Percentiles rank a stretch among this genome's conserved stretches.
Conservation (phyloP, 2,113 vertebrate species). For the Halcyon senegalensis region DNA sequence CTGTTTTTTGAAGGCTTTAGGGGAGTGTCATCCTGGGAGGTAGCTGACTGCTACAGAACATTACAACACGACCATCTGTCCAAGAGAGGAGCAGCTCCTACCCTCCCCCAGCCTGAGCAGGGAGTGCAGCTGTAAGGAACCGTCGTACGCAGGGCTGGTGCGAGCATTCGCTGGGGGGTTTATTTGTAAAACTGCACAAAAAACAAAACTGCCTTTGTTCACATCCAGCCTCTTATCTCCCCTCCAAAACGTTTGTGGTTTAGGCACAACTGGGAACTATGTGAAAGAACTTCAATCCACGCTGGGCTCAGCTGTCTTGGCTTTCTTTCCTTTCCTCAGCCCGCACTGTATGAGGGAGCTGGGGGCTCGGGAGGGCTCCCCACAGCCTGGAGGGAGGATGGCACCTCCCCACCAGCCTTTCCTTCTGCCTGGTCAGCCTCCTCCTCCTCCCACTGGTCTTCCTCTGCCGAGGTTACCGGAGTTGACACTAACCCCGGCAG, state of each 20-base stretch:
- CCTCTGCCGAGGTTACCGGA: not conserved
- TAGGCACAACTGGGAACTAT: not conserved
- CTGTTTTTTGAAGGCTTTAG: not conserved
- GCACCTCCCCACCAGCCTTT: not conserved
- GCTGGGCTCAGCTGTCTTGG: not conserved
- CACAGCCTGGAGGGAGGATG: not conserved
- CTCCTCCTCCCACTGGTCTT: not conserved
- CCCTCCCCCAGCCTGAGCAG: not conserved
- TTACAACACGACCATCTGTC: not conserved
- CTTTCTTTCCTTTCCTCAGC: not conserved
- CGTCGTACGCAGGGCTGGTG: fast-evolving
- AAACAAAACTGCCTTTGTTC: not conserved
- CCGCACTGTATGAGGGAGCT: fast-evolving
- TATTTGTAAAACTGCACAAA: not conserved
- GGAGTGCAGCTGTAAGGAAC: not conserved
- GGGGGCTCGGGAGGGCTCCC: not conserved
- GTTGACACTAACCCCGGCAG: not conserved
- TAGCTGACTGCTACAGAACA: not conserved
- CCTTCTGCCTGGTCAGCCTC: not conserved
- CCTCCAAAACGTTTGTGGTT: not conserved
- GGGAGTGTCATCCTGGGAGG: not conserved
- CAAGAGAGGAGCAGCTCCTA: not conserved
- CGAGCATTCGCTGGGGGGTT: not conserved
- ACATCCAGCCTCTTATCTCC: not conserved
- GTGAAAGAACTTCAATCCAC: not conserved